phyloP scores from a whole-genome alignment of 1,140 invertebrate genomes.

The Bombus impatiens region DNA sequence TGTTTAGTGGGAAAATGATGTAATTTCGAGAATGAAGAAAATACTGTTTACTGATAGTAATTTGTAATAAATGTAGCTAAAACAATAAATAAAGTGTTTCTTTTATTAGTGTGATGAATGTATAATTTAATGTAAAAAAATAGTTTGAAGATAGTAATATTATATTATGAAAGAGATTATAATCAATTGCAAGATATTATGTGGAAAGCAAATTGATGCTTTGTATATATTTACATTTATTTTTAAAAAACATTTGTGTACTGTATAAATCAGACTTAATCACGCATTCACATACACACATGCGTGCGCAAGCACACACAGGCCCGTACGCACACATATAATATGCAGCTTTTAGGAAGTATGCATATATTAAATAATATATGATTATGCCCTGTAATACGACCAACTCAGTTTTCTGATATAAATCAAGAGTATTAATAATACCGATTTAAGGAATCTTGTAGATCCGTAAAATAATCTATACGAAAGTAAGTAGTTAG shows the following conservation, averaged over 20 bases:
- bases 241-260: constrained; percentile 27
- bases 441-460: constrained; percentile 5
- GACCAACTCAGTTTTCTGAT: constrained; percentile 12
- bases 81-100: not conserved
- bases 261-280: constrained; percentile 34
- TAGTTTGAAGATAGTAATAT: not conserved
- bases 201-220: constrained; percentile 58
- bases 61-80: constrained; percentile 7
- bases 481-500: constrained; percentile 42
- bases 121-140: not conserved
- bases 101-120: not conserved
- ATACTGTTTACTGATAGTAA: not conserved
- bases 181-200: constrained; percentile 42
- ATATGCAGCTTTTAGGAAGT: constrained; percentile 30
- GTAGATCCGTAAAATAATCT: not conserved
- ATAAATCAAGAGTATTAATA: constrained; percentile 1
- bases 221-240: constrained; percentile 22
- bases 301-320: not conserved
- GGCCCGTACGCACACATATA: not conserved
- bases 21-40: not conserved
- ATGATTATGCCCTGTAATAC: constrained; percentile 31
- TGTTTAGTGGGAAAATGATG: constrained; percentile 4
- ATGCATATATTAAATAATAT: constrained; percentile 31
- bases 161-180: constrained; percentile 8
- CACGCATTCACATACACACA: not conserved